Evolutionary conservation across 2,113 vertebrate genomes (phyloP).

Genomic region (Colaptes auratus): DNA sequence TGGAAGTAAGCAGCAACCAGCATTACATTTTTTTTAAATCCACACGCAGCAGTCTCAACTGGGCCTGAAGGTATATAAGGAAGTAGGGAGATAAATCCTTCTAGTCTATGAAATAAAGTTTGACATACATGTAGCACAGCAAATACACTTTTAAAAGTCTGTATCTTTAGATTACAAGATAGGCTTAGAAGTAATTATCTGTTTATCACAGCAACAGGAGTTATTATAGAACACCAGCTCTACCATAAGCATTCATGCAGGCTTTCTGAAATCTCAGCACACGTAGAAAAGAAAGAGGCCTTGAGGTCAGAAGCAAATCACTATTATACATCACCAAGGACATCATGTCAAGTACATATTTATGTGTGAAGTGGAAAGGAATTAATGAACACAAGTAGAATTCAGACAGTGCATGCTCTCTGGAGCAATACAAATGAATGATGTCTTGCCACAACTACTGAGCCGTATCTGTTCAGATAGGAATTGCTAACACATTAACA

Average conservation of each 20-base stretch:
- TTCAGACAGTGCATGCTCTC: constrained; percentile 29
- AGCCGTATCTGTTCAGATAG: constrained; percentile 31
- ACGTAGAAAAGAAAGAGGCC: background rate
- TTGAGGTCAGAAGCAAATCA: constrained; percentile 38
- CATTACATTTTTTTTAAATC: background rate
- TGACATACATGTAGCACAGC: background rate
- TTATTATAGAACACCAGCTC: background rate
- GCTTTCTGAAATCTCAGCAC: constrained; percentile 2
- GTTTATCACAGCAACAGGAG: constrained; percentile 1
- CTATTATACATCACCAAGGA: constrained; percentile 38
- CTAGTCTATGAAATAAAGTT: background rate
- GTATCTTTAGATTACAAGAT: background rate
- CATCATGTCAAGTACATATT: constrained; percentile 32
- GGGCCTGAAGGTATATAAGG: background rate
- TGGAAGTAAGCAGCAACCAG: background rate
- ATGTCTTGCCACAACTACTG: constrained; percentile 14
- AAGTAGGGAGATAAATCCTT: background rate
- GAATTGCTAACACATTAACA: constrained; percentile 39
- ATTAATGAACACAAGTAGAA: constrained; percentile 13
- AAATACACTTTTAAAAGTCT: background rate
- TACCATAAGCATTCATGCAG: background rate
- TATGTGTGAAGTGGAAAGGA: constrained; percentile 48
- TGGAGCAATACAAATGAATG: constrained; percentile 2
- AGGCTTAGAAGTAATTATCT: constrained; percentile 22
- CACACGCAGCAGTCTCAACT: background rate